phyloP scores from a whole-genome alignment of 2,888 invertebrate species.

The Ecliptopera silaceata region DNA sequence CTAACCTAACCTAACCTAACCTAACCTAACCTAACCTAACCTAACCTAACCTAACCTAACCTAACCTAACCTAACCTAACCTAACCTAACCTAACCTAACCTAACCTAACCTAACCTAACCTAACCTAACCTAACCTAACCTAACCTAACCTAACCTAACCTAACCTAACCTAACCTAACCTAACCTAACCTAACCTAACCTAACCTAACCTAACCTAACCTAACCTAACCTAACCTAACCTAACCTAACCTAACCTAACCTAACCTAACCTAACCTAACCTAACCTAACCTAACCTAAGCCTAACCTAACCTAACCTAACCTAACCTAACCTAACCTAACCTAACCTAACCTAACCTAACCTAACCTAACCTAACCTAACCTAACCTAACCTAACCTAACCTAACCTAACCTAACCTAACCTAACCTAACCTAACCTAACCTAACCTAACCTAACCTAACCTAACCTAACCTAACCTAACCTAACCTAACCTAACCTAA shows the following conservation, averaged over 20 bases:
- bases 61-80: slow-evolving; percentile 25
- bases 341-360: slow-evolving; percentile 29
- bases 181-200: slow-evolving; percentile 24
- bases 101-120: slow-evolving; percentile 21
- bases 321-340: slow-evolving; percentile 27
- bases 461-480: slow-evolving; percentile 30
- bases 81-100: slow-evolving; percentile 26
- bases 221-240: slow-evolving; percentile 19
- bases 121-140: slow-evolving; percentile 23
- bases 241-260: slow-evolving; percentile 23
- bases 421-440: slow-evolving; percentile 28
- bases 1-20: slow-evolving; percentile 30
- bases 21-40: slow-evolving; percentile 30
- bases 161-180: slow-evolving; percentile 19
- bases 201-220: slow-evolving; percentile 23
- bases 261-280: slow-evolving; percentile 16
- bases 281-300: slow-evolving; percentile 12
- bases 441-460: slow-evolving; percentile 29
- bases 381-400: slow-evolving; percentile 16
- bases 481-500: slow-evolving; percentile 30
- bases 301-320: slow-evolving; percentile 15
- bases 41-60: slow-evolving; percentile 26
- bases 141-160: slow-evolving; percentile 19
- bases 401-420: slow-evolving; percentile 18
- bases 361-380: slow-evolving; percentile 22